Base-by-base conservation (phyloP, 2,797 vertebrate species). In the Phrynocephalus vlangalii region DNA sequence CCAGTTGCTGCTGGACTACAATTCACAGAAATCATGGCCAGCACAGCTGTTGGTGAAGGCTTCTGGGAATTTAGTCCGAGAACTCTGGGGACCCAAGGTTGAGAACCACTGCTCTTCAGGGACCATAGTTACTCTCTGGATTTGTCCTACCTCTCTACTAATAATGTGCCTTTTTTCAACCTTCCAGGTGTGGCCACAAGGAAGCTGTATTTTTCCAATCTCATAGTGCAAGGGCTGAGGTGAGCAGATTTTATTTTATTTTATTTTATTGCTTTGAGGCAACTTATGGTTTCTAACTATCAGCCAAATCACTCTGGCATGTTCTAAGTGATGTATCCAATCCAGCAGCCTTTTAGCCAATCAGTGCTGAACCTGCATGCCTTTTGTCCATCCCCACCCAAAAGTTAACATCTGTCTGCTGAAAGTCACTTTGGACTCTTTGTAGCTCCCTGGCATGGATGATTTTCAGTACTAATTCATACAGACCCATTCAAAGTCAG, bases 171-270 rank as follows among this genome's bases (percentile, higher is more conserved):
- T 76, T 48, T 76, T 3, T 15, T 28, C 33, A 82, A 18, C 52
- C 20, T 38, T 86, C 10, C 90, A 99, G 98, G 92, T 99, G 98
- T 73, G 98, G 98, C 79, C 98, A 99, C 97, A 99, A 99, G 96
- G 98, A 99, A 95, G 98, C 98, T 3, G 98, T 99, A 84, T 99
- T 99, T 90, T 99, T 99, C 97, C 98, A 99, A 95, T 99, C 98
- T 3, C 98, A 99, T 96, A 99, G 98, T 91, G 98, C 98, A 93
- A 97, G 98, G 90, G 98, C 98, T 8, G 98, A 99, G 98, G 98
- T 99, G 96, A 91, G 93, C 56, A 67, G 26, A 0, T 10, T 22
- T 7, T 44, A 44, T 44, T 44, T 44, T 44, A 44, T 44, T 44
- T 44, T 44, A 44, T 6, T 11, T 26, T 10, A 63, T 48, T 60